Evolutionary conservation across 2,888 invertebrate species (phyloP), one percentile per base, ranked within the genome.

Genomic region (Aleiodes leptofemur): DNA sequence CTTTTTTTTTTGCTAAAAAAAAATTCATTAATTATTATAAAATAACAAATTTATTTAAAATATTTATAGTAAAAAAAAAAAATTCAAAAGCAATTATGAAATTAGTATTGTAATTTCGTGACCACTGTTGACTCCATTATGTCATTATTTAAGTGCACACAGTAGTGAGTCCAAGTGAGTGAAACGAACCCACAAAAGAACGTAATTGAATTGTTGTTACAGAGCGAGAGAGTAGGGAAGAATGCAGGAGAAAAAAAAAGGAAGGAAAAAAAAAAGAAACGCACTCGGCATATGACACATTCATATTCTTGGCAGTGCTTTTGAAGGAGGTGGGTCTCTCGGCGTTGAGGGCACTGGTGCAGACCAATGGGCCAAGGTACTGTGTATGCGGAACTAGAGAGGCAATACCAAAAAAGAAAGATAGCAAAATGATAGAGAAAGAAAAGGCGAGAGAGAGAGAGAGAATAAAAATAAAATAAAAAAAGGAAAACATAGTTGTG

Each of bases 91-190:
- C 85, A 29, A 31, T 57, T 11, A 31, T 57, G 13, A 83, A 83
- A 88, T 89, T 88, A 87, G 87, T 83, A 88, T 89, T 89, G 88
- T 88, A 86, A 87, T 88, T 88, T 87, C 88, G 88, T 88, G 88
- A 88, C 87, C 86, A 87, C 87, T 88, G 87, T 43, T 43, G 87
- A 87, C 86, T 88, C 88, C 85, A 87, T 88, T 89, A 88, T 87
- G 83, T 38, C n/a, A 48, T 48, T 48, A 64, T 64, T 64, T 43
- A 84, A 79, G 82, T 78, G 81, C 80, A 69, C 9, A 9, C 16
- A 8, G 11, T 16, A 64, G 48, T 13, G 48, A 48, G 16, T 43
- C 43, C 43, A 11, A 43, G 43, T 9, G 43, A 43, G 43, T 43
- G 64, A 64, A 48, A 64, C 16, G 64, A 64, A 14, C 23, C 8